Base-by-base conservation (phyloP, 2,797 vertebrate genomes). In the Agapornis canus region DNA sequence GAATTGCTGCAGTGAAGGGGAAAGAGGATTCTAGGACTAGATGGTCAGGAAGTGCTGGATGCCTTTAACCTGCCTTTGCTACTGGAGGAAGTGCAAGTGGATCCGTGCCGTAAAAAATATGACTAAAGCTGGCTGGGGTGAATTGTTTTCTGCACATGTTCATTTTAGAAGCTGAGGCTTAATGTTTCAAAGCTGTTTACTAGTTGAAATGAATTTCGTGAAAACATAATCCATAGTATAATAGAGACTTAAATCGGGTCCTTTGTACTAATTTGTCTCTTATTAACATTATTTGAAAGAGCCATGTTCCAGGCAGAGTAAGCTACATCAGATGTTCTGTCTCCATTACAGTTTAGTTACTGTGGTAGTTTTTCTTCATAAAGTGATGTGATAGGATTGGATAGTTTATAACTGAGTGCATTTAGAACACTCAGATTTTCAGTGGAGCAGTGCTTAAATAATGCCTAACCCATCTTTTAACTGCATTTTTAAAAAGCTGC, bases 31-130 rank as follows among this genome's bases (percentile, higher is more conserved):
- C 7, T 12, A 8, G 49, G 76, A 60, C 43, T 79, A 56, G 47
- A 45, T 23, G 31, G 5, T 14, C 0, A 0, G 19, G 35, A 12
- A 29, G 51, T 0, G 0, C 60, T 78, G 48, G 9, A 0, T 64
- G 86, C 81, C 35, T 4, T 8, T 23, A 17, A 4, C 11, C 23
- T 37, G 72, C 52, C 64, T 66, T 37, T 56, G 51, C 86, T 88
- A 61, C 49, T 83, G 49, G 29, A 84, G 73, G 45, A 40, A 10
- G 73, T 86, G 83, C 71, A 66, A 16, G 29, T 45, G 83, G 37
- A 45, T 51, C 57, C 6, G 0, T 57, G 80, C 15, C 1, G 42
- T 49, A 2, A 25, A 79, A 81, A 22, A 19, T 23, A 10, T n/a
- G 42, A 21, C 65, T 82, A 9, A 66, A 72, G 25, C 54, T 75